These are phyloP conservation scores for Anniella stebbinsi DNA, from an alignment of 2,797 vertebrate species.

Conservation along the genomic window DNA sequence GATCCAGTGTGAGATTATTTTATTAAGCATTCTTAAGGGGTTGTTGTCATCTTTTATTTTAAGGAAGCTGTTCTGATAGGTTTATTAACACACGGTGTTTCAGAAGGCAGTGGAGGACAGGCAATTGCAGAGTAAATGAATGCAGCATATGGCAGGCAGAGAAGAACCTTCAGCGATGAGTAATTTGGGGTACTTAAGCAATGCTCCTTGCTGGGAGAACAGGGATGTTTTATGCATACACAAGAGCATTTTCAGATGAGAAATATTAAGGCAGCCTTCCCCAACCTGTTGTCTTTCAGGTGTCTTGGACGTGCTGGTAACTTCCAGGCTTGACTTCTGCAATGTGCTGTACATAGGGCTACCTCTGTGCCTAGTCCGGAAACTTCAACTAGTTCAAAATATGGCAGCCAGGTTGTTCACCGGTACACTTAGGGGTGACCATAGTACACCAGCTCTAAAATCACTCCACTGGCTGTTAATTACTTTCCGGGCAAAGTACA, in stretches of 20 bases:
- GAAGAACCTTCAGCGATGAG: neutral
- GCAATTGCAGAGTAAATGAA: neutral
- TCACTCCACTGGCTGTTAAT: too few species aligned
- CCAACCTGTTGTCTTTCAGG: too few species aligned
- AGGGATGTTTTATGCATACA: neutral
- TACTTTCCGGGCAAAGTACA: too few species aligned
- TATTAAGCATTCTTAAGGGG: neutral
- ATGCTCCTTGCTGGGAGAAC: neutral
- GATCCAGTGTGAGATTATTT: neutral
- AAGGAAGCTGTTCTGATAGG: neutral
- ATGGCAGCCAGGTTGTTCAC: too few species aligned
- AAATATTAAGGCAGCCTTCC: neutral
- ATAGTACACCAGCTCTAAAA: too few species aligned
- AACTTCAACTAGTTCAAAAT: too few species aligned
- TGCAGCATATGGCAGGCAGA: neutral
- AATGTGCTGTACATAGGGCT: too few species aligned
- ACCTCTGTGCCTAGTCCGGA: too few species aligned
- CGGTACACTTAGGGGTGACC: too few species aligned
- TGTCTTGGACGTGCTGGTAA: too few species aligned
- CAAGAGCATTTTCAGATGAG: neutral
- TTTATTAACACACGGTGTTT: neutral
- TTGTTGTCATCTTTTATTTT: too few species aligned
- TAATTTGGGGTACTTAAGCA: neutral
- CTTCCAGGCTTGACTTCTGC: too few species aligned
- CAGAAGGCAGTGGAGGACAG: neutral